These are phyloP conservation scores for Heliconius nattereri DNA, from an alignment of 1,140 invertebrate species.

Conservation along the genomic window DNA sequence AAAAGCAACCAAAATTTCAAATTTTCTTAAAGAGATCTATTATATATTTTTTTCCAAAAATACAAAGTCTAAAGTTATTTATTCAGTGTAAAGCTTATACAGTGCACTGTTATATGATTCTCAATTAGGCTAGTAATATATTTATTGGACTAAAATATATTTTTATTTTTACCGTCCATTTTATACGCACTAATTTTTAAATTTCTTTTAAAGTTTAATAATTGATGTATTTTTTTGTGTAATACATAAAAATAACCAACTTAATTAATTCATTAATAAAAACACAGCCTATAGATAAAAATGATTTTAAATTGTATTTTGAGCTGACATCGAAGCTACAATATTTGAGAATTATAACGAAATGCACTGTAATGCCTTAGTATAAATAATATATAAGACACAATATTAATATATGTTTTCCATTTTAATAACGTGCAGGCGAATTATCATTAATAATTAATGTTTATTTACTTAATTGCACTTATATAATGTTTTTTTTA, in stretches of 20 bases:
- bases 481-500: neutral
- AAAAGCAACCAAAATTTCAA: too few species aligned
- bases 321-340: too few species aligned
- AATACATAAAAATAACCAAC: too few species aligned
- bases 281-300: too few species aligned
- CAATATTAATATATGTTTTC: neutral
- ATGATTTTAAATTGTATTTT: too few species aligned
- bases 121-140: neutral
- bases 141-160: too few species aligned
- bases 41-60: neutral
- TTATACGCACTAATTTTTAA: too few species aligned
- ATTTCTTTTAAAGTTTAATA: too few species aligned
- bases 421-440: neutral
- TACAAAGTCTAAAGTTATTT: neutral
- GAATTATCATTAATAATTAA: slow-evolving; percentile 3
- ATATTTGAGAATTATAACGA: neutral
- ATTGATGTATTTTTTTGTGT: too few species aligned
- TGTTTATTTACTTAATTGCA: neutral
- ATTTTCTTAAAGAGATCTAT: neutral
- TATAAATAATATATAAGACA: neutral
- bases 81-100: neutral
- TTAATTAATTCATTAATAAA: too few species aligned
- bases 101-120: neutral
- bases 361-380: neutral
- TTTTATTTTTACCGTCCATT: too few species aligned